Evolutionary conservation across 37 sponge, comb jelly and placozoan species (phyloP), one percentile per base, ranked within the genome.

Genomic region (Tethya wilhelma): DNA sequence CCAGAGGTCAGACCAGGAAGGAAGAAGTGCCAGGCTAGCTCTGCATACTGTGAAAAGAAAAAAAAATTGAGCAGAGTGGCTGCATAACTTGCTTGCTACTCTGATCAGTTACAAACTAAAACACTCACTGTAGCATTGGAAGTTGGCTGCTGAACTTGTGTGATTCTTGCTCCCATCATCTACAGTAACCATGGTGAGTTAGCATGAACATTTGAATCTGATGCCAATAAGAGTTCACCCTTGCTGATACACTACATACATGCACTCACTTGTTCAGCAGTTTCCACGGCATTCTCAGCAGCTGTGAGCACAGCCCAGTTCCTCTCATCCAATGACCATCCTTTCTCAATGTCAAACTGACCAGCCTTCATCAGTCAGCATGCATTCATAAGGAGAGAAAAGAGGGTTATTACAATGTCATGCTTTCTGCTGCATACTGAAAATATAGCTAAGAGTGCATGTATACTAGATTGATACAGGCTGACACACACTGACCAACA

Each of bases 241-340:
- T n/a, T n/a, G n/a, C n/a, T n/a, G n/a, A n/a, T n/a, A n/a, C n/a
- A n/a, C n/a, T n/a, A n/a, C n/a, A n/a, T n/a, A n/a, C n/a, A n/a
- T n/a, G n/a, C n/a, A n/a, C n/a, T n/a, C 69, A 79, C 87, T 78
- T 88, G 82, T 57, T 88, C 88, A 33, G 88, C 88, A 25, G 88
- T 88, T 69, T 88, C 88, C 40, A 88, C 88, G 1, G 78, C 41
- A 45, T 88, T 88, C 55, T 88, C 88, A 56, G 88, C 63, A n/a
- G 88, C 88, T 37, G 88, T 88, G 23, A 88, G 64, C 25, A 88
- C 49, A n/a, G 88, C 88, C 88, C 88, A 88, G 74, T 88, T 88
- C 63, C 88, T 81, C 82, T 88, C 88, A 75, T 88, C 75, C 44
- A 88, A 20, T 0, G 82, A 62, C 88, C 88, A 88, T 0, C 88